phyloP scores from a whole-genome alignment of 1,140 invertebrate genomes.

The Paraescarpia echinospica region DNA sequence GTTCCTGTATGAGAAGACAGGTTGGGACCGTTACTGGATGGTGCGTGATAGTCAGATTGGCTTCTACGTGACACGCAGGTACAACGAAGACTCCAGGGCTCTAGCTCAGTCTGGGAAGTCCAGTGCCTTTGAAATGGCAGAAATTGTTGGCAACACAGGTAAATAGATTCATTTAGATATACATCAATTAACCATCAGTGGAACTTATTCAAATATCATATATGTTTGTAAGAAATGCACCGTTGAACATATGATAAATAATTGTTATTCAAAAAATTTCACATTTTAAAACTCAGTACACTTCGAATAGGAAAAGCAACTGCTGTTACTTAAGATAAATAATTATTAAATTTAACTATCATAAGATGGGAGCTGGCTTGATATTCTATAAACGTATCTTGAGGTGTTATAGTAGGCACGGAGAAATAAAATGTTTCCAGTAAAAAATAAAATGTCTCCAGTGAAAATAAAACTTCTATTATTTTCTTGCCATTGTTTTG shows the following conservation, averaged over 20 bases:
- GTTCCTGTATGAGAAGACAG: neutral
- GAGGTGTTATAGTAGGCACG: neutral
- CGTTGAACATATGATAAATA: too few relatives aligned
- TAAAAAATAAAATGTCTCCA: neutral
- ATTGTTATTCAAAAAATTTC: too few relatives aligned
- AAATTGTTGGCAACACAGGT: neutral
- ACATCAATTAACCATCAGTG: too few relatives aligned
- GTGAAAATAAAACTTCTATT: too few relatives aligned
- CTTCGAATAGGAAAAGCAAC: neutral
- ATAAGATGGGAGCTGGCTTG: too few relatives aligned
- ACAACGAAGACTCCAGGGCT: neutral
- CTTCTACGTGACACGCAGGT: neutral
- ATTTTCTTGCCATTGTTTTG: too few relatives aligned
- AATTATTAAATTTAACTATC: neutral
- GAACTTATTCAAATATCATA: too few relatives aligned
- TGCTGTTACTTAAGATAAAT: neutral
- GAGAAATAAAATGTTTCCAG: neutral
- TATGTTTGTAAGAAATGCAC: too few relatives aligned
- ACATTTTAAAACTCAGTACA: neutral
- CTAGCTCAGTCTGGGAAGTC: neutral
- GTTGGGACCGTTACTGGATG: neutral
- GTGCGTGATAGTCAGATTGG: neutral
- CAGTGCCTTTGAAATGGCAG: neutral
- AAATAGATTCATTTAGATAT: neutral
- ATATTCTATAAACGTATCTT: neutral